Evolutionary conservation across 2,113 vertebrate genomes (phyloP).

Genomic region (Canis aureus): DNA sequence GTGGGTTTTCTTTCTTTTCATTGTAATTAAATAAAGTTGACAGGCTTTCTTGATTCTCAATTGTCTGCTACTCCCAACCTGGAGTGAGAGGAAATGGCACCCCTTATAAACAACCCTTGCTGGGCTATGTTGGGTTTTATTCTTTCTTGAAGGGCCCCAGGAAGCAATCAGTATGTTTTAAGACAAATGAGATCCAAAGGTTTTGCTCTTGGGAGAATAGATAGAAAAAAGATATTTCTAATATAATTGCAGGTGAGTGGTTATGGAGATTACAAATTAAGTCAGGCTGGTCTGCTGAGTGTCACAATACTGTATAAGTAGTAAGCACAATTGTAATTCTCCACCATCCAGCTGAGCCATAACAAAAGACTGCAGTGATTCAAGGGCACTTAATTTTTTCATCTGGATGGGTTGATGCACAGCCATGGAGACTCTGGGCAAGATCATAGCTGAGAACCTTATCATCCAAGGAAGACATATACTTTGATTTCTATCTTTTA

Average conservation of each 20-base stretch:
- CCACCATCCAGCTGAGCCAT: neutral
- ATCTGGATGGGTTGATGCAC: neutral
- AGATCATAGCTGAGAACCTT: neutral
- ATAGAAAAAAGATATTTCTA: neutral
- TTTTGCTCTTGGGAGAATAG: neutral
- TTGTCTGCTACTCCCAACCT: neutral
- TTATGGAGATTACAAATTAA: neutral
- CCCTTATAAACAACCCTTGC: neutral
- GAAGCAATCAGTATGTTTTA: neutral
- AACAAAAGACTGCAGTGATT: neutral
- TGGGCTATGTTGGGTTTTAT: neutral
- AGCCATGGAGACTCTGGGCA: neutral
- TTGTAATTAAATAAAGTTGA: conserved; percentile 86
- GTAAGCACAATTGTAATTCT: neutral
- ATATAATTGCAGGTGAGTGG: neutral
- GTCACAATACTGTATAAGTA: neutral
- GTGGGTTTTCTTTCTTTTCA: conserved; percentile 85
- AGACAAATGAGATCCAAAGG: neutral
- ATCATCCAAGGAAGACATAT: neutral
- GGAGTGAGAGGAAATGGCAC: neutral
- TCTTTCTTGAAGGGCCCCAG: neutral
- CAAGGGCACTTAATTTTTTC: neutral
- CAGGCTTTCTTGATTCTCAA: conserved; percentile 58
- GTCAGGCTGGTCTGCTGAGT: neutral
- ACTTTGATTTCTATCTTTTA: conserved; percentile 62